Conservation (phyloP, 35 echinoderm and acorn worm genomes). For the Apostichopus japonicus region DNA sequence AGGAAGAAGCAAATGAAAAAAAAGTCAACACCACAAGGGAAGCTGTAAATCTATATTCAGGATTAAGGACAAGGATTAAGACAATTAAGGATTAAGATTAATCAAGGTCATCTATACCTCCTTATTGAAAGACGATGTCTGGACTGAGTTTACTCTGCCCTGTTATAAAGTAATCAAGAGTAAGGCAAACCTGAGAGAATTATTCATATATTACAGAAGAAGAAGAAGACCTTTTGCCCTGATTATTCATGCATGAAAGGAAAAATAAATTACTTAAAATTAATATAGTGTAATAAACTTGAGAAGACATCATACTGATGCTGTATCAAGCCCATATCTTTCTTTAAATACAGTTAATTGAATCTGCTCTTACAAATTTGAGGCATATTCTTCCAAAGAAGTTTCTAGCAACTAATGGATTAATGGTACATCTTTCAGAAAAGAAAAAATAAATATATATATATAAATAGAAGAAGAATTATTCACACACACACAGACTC, state of each 20-base stretch:
- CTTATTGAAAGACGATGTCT: slow-evolving; percentile 52
- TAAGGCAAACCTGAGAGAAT: too few relatives aligned
- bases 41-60: not conserved
- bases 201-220: not conserved
- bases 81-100: not conserved
- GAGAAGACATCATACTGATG: too few relatives aligned
- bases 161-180: slow-evolving; percentile 25
- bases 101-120: slow-evolving; percentile 17
- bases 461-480: too few relatives aligned
- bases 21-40: not conserved
- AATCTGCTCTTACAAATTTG: too few relatives aligned
- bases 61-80: not conserved
- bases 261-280: not conserved
- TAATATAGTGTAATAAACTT: too few relatives aligned
- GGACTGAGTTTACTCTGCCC: slow-evolving; percentile 36
- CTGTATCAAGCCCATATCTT: too few relatives aligned
- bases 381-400: too few relatives aligned
- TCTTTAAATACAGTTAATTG: too few relatives aligned
- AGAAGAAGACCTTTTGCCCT: not conserved
- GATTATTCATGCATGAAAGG: not conserved
- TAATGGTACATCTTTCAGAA: too few relatives aligned
- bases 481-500: too few relatives aligned
- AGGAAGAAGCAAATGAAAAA: not conserved
- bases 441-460: too few relatives aligned
- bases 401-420: too few relatives aligned